A percentile compares a stretch with the other conserved stretches of the same genome.
phyloP scores from a whole-genome alignment of 2,797 vertebrate species.

The Aldrovandia affinis region DNA sequence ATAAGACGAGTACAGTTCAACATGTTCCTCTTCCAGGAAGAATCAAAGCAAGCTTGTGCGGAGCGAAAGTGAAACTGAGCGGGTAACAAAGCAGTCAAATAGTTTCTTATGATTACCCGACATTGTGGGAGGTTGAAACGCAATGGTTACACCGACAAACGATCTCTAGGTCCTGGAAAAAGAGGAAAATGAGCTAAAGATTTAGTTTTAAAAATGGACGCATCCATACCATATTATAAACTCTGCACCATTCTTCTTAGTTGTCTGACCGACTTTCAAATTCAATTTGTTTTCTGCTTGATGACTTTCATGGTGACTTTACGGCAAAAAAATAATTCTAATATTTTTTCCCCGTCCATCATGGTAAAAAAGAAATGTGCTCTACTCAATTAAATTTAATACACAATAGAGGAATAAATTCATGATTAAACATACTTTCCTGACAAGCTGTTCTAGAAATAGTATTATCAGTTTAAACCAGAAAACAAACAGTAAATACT shows the following conservation, averaged over 20 bases:
- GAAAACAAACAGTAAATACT: constrained; percentile 43
- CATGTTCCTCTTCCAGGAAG: constrained; percentile 58
- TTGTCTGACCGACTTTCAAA: constrained; percentile 28
- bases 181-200: constrained; percentile 45
- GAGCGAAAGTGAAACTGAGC: constrained; percentile 61
- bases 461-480: constrained; percentile 40
- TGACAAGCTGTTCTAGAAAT: constrained; percentile 31
- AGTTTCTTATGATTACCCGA: constrained; percentile 63
- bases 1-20: constrained; percentile 58
- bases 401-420: constrained; percentile 40
- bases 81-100: constrained; percentile 60
- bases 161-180: constrained; percentile 3
- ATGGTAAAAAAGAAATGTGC: constrained; percentile 13
- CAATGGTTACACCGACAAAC: constrained; percentile 49
- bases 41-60: constrained; percentile 61
- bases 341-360: constrained; percentile 20
- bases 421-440: constrained; percentile 29
- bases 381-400: constrained; percentile 22
- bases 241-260: constrained; percentile 33
- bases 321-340: not conserved
- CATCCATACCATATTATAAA: constrained; percentile 28
- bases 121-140: constrained; percentile 49
- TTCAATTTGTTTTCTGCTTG: constrained; percentile 22
- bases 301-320: not conserved
- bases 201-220: not conserved